Evolutionary conservation across 64 coral and sea anemone species (phyloP).

Genomic region (Porites lutea): DNA sequence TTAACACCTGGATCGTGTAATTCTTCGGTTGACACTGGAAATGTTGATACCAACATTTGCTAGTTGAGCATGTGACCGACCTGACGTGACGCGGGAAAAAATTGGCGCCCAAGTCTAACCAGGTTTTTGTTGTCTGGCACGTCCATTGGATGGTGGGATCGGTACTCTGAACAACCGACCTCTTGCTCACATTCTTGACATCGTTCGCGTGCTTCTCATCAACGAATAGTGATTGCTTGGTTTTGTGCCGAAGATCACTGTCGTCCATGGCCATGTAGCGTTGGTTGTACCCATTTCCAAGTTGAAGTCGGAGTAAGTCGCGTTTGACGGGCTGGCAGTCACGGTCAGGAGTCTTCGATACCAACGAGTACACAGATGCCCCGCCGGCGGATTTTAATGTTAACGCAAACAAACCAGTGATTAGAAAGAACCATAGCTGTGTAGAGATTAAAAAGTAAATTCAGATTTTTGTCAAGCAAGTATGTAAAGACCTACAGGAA

Average conservation of each 20-base stretch:
- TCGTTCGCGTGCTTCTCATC: constrained; percentile 3
- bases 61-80: constrained; percentile 57
- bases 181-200: constrained; percentile 25
- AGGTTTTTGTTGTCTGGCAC: constrained; percentile 65
- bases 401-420: not conserved
- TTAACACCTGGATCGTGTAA: constrained; percentile 72
- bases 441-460: not conserved
- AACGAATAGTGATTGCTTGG: not conserved
- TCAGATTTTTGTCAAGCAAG: no score
- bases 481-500: no score
- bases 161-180: constrained; percentile 20
- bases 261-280: constrained; percentile 80
- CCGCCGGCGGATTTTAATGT: constrained; percentile 4
- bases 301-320: constrained; percentile 48
- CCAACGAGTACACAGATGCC: not conserved
- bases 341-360: not conserved
- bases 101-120: constrained; percentile 55
- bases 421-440: constrained; percentile 25
- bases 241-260: constrained; percentile 1
- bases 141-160: constrained; percentile 65
- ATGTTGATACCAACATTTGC: constrained; percentile 64
- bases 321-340: constrained; percentile 70
- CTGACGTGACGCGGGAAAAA: constrained; percentile 76
- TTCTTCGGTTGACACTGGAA: constrained; percentile 70
- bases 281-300: constrained; percentile 73